Percentiles rank a stretch among this genome's conserved stretches.
Evolutionary conservation across 2,797 vertebrate genomes (phyloP).

Genomic region (Paedocypris micromegethes): DNA sequence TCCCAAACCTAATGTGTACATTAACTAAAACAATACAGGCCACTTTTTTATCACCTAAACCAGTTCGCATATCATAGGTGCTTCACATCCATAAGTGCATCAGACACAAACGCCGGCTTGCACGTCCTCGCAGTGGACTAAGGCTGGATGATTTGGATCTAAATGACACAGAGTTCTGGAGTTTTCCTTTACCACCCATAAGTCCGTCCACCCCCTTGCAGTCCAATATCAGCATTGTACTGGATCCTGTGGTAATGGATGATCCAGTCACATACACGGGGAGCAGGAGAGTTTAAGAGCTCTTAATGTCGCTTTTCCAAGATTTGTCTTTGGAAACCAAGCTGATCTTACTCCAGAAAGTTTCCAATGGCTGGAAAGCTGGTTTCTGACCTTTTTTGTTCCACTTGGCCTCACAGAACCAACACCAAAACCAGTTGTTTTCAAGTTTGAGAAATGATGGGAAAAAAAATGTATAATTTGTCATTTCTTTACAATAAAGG

Average conservation of each 20-base stretch:
- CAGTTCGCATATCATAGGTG: conserved; percentile 59
- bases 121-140: conserved; percentile 67
- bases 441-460: not conserved
- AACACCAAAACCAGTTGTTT: not conserved
- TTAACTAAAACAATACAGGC: not conserved
- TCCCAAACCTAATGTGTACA: not conserved
- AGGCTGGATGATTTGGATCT: conserved; percentile 55
- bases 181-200: conserved; percentile 64
- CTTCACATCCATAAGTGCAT: conserved; percentile 51
- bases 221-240: conserved; percentile 1
- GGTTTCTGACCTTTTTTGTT: conserved; percentile 51
- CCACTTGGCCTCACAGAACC: not conserved
- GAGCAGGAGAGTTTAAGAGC: conserved; percentile 42
- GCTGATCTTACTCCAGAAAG: conserved; percentile 11
- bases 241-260: conserved; percentile 43
- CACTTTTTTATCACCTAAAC: conserved; percentile 40
- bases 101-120: conserved; percentile 68
- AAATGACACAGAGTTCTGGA: conserved; percentile 71
- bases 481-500: too few species aligned
- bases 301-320: not conserved
- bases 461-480: too few species aligned
- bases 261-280: conserved; percentile 20
- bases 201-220: conserved; percentile 54
- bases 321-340: conserved; percentile 20
- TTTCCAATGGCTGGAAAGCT: conserved; percentile 3